A percentile compares a stretch with the other conserved stretches of the same genome.
These are phyloP conservation scores for Coreoperca whiteheadi DNA, from an alignment of 2,113 vertebrate species.

Conservation along the genomic window DNA sequence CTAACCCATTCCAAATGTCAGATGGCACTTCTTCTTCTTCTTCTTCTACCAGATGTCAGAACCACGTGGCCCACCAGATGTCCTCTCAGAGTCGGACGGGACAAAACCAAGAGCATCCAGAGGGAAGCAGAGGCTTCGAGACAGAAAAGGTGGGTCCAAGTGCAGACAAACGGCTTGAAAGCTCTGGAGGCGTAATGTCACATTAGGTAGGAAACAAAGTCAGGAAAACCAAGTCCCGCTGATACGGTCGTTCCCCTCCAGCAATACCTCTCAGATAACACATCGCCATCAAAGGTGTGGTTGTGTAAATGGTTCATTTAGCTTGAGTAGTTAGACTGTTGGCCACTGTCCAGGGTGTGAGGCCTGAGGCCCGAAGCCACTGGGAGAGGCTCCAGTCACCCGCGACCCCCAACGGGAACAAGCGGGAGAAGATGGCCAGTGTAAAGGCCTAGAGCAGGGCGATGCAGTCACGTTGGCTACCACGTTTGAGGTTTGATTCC, in stretches of 20 bases:
- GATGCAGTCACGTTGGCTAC: not conserved
- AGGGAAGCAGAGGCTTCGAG: slow-evolving; percentile 16
- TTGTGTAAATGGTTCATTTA: not conserved
- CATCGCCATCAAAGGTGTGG: too few species aligned
- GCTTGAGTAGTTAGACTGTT: not conserved
- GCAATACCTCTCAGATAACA: not conserved
- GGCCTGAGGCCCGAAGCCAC: too few species aligned
- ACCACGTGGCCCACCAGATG: slow-evolving; percentile 33
- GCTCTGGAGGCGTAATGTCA: not conserved
- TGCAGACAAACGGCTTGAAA: not conserved
- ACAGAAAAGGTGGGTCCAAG: slow-evolving; percentile 38
- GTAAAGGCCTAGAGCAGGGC: not conserved
- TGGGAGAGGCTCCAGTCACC: too few species aligned
- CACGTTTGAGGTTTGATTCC: not conserved
- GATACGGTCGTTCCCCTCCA: too few species aligned
- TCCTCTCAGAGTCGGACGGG: slow-evolving; percentile 32
- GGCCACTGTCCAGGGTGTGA: too few species aligned
- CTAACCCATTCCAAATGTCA: not conserved
- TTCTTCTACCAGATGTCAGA: slow-evolving; percentile 69
- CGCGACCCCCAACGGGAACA: too few species aligned
- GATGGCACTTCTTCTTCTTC: not conserved
- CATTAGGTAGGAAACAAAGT: not conserved
- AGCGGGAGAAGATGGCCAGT: too few species aligned
- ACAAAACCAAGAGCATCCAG: slow-evolving; percentile 14
- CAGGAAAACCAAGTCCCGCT: not conserved